These are phyloP conservation scores for Camponotus fellah DNA, from an alignment of 2,888 invertebrate species.

Conservation along the genomic window DNA sequence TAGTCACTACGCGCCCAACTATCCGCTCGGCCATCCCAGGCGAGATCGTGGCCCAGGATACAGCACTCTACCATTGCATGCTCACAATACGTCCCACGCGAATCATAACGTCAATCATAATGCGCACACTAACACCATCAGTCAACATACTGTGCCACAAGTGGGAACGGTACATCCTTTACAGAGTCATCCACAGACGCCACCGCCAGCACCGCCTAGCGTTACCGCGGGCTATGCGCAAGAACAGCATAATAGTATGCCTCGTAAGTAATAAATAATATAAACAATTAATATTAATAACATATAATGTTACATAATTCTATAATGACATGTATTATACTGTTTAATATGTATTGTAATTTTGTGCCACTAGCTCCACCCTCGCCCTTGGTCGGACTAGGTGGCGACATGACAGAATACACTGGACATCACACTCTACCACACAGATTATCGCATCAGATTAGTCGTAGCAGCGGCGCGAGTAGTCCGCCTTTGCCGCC, in stretches of 20 bases:
- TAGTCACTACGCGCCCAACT: constrained; percentile 98
- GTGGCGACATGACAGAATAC: constrained; percentile 88
- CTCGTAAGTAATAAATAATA: constrained; percentile 89
- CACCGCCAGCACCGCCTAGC: constrained; percentile 90
- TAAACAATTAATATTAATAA: background rate
- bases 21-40: constrained; percentile 93
- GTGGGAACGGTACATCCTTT: constrained; percentile 96
- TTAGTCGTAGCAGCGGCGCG: constrained; percentile 87
- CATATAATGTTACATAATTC: background rate
- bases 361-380: constrained; percentile 90
- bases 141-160: constrained; percentile 87
- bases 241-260: constrained; percentile 91
- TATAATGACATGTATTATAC: background rate
- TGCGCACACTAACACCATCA: constrained; percentile 78
- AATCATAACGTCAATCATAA: constrained; percentile 79
- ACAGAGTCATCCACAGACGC: constrained; percentile 89
- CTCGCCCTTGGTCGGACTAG: constrained; percentile 92
- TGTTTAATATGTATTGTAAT: background rate
- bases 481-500: constrained; percentile 93
- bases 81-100: constrained; percentile 80
- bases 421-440: constrained; percentile 87
- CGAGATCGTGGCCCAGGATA: constrained; percentile 93
- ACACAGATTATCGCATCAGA: constrained; percentile 87
- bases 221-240: constrained; percentile 86
- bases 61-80: constrained; percentile 92